These are phyloP conservation scores for Chlorocebus sabaeus DNA, from an alignment of 2,113 vertebrate species.

Conservation along the genomic window DNA sequence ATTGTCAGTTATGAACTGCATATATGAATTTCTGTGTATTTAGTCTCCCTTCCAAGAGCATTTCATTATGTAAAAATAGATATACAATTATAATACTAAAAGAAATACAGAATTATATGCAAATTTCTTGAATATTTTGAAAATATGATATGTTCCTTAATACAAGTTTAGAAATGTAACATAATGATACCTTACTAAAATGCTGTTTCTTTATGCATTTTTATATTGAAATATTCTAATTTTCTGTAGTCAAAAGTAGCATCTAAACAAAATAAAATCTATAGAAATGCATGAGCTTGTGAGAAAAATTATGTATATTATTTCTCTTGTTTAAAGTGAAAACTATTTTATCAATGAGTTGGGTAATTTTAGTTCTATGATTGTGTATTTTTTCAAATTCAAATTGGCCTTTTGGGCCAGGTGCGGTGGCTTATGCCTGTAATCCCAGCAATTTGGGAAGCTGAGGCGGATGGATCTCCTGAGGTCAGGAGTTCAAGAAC, in stretches of 20 bases:
- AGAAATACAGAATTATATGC: neutral
- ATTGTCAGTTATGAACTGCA: neutral
- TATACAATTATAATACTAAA: neutral
- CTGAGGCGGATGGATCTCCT: no score
- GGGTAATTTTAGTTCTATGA: neutral
- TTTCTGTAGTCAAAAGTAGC: neutral
- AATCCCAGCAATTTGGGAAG: no score
- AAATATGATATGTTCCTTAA: neutral
- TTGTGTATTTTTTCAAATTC: neutral
- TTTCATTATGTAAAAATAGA: conserved; percentile 44
- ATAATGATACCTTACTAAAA: conserved; percentile 10
- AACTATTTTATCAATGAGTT: neutral
- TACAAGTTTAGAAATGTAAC: neutral
- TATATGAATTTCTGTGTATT: conserved; percentile 13
- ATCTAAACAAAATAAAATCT: conserved; percentile 5
- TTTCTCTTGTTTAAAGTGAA: neutral
- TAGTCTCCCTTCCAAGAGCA: neutral
- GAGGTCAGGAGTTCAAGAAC: no score
- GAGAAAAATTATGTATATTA: neutral
- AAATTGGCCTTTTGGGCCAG: neutral
- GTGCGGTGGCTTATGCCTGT: no score
- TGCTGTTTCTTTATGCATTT: neutral
- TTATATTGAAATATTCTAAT: neutral
- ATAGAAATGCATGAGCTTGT: neutral
- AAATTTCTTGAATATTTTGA: conserved; percentile 2